phyloP scores from a whole-genome alignment of 2,113 vertebrate species.

The Neodontobutis hainanensis region DNA sequence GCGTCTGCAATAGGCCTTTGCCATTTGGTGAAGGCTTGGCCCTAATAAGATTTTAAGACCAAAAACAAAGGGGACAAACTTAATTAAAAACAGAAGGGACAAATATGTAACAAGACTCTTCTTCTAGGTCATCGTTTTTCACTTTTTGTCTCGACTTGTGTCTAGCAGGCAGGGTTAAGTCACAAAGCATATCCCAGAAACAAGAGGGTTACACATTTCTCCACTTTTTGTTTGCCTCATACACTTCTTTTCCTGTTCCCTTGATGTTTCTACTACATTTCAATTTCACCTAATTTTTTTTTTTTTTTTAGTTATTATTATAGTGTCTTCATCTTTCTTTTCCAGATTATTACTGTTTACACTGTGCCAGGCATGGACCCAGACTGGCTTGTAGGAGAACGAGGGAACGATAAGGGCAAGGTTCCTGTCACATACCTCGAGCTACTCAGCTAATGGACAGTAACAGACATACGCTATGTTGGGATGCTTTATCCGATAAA shows the following conservation, averaged over 20 bases:
- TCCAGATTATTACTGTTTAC: constrained; percentile 93
- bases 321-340: not conserved
- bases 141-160: no score
- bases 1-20: no score
- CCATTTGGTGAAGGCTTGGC: no score
- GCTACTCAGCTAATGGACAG: constrained; percentile 86
- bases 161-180: no score
- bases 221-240: no score
- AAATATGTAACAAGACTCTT: no score
- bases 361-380: constrained; percentile 97
- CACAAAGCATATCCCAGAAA: no score
- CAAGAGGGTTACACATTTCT: no score
- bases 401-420: constrained; percentile 95
- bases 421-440: constrained; percentile 98
- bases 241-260: not conserved
- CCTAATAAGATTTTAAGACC: no score
- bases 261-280: not conserved
- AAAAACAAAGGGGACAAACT: no score
- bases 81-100: no score
- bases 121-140: no score
- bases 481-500: not conserved
- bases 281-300: not conserved
- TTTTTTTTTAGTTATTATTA: not conserved
- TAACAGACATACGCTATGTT: constrained; percentile 5
- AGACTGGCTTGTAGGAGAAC: constrained; percentile 95